Evolutionary conservation across 2,888 invertebrate species (phyloP), one percentile per base, ranked within the genome.

Genomic region (Cotesia congregata): DNA sequence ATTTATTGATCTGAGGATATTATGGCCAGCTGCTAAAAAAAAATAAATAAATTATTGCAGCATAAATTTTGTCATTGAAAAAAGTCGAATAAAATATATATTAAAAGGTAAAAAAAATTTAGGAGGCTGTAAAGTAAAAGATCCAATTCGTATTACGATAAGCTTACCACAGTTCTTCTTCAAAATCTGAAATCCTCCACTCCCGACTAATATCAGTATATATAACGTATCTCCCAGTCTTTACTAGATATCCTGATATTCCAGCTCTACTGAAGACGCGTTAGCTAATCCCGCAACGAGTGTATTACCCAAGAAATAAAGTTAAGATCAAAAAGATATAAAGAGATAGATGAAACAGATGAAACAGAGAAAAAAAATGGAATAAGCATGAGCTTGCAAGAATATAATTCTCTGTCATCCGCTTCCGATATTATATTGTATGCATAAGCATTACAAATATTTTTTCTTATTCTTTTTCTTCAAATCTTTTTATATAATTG

Each of bases 221-320:
- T 17, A 17, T 61, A 62, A 50, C 59, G 38, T 70, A 67, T 64
- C n/a, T 65, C 17, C 5, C 38, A 39, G 40, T 65, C 41, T 62
- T 50, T n/a, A 39, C 12, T n/a, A 50, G 64, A 67, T 62, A 69
- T 76, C 62, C 67, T 80, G 80, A 77, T 82, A 83, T 78, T 76
- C 73, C 67, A 78, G 82, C 81, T 83, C 84, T 82, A 83, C 84
- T 84, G 84, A 82, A 84, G 76, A 78, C 74, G 78, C 79, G 70
- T 78, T 71, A 77, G 39, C 72, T 77, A 72, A 81, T 80, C 72
- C 70, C 41, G 20, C 30, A 62, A 69, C 7, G 41, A 50, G 50
- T 75, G 30, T 38, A 69, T 39, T 69, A 41, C 7, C 40, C 40
- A 30, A 38, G 40, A 12, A 38, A n/a, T 50, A 59, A 9, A 39